These are phyloP conservation scores for Sussaba pulchella DNA, from an alignment of 2,888 invertebrate species.

Conservation along the genomic window DNA sequence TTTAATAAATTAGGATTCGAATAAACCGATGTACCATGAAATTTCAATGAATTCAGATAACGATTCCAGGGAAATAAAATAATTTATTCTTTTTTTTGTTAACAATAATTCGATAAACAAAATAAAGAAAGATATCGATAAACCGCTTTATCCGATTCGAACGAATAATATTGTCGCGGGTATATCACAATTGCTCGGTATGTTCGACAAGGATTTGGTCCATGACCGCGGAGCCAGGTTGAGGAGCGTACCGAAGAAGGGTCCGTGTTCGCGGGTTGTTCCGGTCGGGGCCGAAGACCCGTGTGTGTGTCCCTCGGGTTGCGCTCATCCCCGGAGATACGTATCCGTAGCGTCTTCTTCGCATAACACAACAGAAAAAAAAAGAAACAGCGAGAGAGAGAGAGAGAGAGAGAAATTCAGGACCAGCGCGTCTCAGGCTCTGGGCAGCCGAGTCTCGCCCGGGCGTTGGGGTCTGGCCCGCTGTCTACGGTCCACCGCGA, in stretches of 20 bases:
- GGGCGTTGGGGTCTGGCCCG: conserved; percentile 39
- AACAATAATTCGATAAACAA: too few relatives aligned
- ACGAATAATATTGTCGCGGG: too few relatives aligned
- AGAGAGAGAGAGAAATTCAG: conserved; percentile 22
- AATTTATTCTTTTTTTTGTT: too few relatives aligned
- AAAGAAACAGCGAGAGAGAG: background rate
- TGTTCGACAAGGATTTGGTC: background rate
- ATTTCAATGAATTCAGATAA: too few relatives aligned
- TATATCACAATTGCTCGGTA: background rate
- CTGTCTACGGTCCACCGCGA: conserved; percentile 19
- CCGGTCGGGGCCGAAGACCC: conserved; percentile 2
- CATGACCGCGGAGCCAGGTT: background rate
- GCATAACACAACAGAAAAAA: conserved; percentile 21
- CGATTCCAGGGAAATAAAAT: too few relatives aligned
- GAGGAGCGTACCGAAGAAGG: background rate
- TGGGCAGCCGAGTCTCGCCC: conserved; percentile 9
- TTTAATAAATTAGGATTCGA: too few relatives aligned
- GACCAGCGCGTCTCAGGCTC: background rate
- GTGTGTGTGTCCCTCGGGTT: conserved; percentile 33
- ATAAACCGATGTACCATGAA: too few relatives aligned
- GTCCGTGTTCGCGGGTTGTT: conserved; percentile 35
- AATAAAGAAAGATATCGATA: too few relatives aligned
- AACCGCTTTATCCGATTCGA: too few relatives aligned
- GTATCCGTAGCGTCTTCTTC: conserved; percentile 41
- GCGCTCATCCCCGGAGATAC: conserved; percentile 46